A percentile compares a stretch with the other conserved stretches of the same genome.
These are phyloP conservation scores for Acanthis flammea DNA, from an alignment of 2,797 vertebrate species.

Conservation along the genomic window DNA sequence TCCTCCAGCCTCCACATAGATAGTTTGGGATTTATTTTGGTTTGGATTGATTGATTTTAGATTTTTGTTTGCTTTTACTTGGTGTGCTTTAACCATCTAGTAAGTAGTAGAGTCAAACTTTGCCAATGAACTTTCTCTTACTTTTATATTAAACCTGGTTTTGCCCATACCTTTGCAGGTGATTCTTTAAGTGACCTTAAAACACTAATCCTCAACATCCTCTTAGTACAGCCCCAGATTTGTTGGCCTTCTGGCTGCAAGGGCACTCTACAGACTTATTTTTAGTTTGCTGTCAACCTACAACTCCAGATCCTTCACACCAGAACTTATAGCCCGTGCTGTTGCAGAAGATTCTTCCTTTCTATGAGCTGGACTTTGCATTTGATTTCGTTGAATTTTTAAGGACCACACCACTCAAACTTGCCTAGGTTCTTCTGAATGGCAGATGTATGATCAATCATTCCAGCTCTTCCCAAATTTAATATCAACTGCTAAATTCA, in stretches of 20 bases:
- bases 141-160: neutral
- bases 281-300: neutral
- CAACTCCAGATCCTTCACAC: neutral
- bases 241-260: neutral
- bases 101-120: neutral
- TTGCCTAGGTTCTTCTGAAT: neutral
- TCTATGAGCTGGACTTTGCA: neutral
- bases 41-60: neutral
- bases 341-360: neutral
- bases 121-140: neutral
- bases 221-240: neutral
- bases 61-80: neutral
- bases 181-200: neutral
- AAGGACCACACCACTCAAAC: neutral
- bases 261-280: neutral
- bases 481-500: neutral
- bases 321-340: neutral
- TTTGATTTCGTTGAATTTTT: neutral
- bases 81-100: neutral
- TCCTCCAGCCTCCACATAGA: neutral
- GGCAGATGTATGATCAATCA: neutral
- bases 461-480: neutral
- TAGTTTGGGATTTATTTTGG: neutral
- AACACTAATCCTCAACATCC: neutral
- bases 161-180: neutral